Evolutionary conservation across 2,888 invertebrate species (phyloP), one percentile per base, ranked within the genome.

Genomic region (Dorcus hopei): DNA sequence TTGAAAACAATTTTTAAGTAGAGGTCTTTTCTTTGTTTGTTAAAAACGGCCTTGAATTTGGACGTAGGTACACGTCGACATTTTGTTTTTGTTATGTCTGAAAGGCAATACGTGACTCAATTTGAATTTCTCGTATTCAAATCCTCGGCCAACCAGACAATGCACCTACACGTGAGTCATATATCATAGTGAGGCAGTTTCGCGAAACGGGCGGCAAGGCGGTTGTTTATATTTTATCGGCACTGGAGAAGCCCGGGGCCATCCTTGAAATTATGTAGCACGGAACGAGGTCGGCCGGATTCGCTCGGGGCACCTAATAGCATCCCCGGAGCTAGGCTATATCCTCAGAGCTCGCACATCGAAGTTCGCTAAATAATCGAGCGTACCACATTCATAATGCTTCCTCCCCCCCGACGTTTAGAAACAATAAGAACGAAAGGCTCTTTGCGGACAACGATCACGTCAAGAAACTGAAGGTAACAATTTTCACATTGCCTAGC

Each of bases 171-270:
- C 49, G 49, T 49, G 64, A 65, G 62, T 59, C 66, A 63, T 69
- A 69, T 65, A 63, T 68, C 64, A 66, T 67, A 65, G 64, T 62
- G 59, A 64, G 67, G 62, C 68, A 63, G 66, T 68, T 69, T 69
- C 61, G 66, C 67, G 62, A 66, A 45, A 66, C 63, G 59, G 63
- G 62, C 63, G 65, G 65, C 64, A 65, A 65, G 65, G 66, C 66
- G 65, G 66, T 65, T 70, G 71, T 71, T 72, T 72, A 69, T 70
- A 67, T 70, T 70, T 71, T 70, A 71, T 71, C 72, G 70, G 70
- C 61, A 69, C 65, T 65, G 67, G 66, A 68, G 64, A 49, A 58
- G 66, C 69, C 67, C 54, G 38, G 48, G 67, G 72, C 68, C 58
- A 64, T 67, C 66, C 69, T 72, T 68, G 68, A 73, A 73, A 73